Evolutionary conservation across 2,797 vertebrate genomes (phyloP).

Genomic region (Macrochelys suwanniensis): DNA sequence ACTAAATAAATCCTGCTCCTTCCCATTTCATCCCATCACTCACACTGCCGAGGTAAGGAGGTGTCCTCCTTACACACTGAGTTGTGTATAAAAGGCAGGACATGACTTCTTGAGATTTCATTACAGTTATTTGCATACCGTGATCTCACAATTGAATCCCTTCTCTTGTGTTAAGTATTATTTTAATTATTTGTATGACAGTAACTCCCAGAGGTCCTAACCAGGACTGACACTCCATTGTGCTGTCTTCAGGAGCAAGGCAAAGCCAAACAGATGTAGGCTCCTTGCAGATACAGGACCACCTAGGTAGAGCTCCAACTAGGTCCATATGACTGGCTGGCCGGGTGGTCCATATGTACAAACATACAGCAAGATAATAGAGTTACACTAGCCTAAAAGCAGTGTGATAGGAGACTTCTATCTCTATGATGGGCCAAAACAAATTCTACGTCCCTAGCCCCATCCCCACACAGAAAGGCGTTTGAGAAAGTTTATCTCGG

Average conservation of each 20-base stretch:
- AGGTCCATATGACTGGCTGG: not conserved
- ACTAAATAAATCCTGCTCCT: conserved; percentile 60
- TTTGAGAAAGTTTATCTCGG: not conserved
- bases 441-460: not conserved
- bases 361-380: not conserved
- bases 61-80: not conserved
- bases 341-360: not conserved
- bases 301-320: not conserved
- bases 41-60: not conserved
- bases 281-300: too few relatives aligned
- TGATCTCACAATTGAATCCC: not conserved
- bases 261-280: not conserved
- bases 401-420: not conserved
- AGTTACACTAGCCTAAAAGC: not conserved
- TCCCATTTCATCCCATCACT: not conserved
- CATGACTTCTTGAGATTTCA: conserved; percentile 57
- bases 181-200: not conserved
- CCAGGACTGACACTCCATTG: not conserved
- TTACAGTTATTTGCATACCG: conserved; percentile 37
- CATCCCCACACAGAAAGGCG: not conserved
- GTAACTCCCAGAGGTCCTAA: not conserved
- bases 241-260: not conserved
- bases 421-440: not conserved
- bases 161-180: not conserved
- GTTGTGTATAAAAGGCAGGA: conserved; percentile 39